Evolutionary conservation across 2,888 invertebrate genomes (phyloP).

Genomic region (Drosophila niveifrons): DNA sequence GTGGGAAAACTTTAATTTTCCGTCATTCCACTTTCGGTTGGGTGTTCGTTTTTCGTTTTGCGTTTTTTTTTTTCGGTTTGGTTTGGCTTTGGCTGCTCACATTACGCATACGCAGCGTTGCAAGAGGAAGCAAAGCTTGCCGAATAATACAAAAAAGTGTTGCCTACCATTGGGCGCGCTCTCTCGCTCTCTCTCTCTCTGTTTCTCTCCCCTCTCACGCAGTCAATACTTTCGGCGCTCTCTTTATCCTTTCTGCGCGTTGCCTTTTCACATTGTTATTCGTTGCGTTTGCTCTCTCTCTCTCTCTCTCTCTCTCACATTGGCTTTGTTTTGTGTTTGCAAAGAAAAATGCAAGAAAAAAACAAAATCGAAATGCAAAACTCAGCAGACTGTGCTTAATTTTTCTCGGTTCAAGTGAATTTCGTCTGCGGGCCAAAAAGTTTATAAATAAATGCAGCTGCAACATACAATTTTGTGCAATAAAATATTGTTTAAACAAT

Average conservation of each 20-base stretch:
- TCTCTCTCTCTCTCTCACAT: slow-evolving; percentile 9
- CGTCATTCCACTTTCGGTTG: slow-evolving; percentile 62
- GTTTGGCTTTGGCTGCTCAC: slow-evolving; percentile 29
- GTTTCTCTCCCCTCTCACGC: slow-evolving; percentile 5
- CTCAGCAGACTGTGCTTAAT: slow-evolving; percentile 62
- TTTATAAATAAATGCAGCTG: slow-evolving; percentile 21
- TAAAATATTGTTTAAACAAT: slow-evolving; percentile 14
- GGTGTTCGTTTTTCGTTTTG: slow-evolving; percentile 41
- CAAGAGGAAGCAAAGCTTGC: slow-evolving; percentile 11
- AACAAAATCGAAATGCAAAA: slow-evolving; percentile 18
- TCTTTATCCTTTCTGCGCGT: slow-evolving; percentile 45
- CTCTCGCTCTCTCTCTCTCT: slow-evolving; percentile 14
- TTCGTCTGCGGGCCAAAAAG: background rate
- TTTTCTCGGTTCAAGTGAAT: slow-evolving; percentile 24
- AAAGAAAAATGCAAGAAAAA: slow-evolving; percentile 16
- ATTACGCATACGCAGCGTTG: slow-evolving; percentile 75
- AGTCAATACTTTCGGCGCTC: background rate
- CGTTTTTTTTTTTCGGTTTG: too few species aligned
- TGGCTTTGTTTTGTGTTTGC: slow-evolving; percentile 45
- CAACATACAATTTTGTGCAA: slow-evolving; percentile 14
- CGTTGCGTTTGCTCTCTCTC: slow-evolving; percentile 27
- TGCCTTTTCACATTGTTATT: slow-evolving; percentile 42
- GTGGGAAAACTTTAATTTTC: slow-evolving; percentile 66
- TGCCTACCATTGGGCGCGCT: slow-evolving; percentile 64
- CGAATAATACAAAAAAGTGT: slow-evolving; percentile 42